A percentile compares a stretch with the other conserved stretches of the same genome.
Conservation (phyloP, 2,888 invertebrate species). For the Atethmia centrago region DNA sequence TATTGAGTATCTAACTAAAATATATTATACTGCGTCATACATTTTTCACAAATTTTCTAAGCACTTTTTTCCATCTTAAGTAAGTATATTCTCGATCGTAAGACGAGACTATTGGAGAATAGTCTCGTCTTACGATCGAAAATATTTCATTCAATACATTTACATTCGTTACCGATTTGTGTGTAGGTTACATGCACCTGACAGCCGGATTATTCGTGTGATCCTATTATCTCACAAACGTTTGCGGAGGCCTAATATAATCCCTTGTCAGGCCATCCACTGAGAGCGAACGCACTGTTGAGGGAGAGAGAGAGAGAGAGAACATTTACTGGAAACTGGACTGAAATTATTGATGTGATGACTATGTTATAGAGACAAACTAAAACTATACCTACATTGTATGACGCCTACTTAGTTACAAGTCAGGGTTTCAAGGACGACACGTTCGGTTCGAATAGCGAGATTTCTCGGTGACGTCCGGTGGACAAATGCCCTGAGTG, state of each 20-base stretch:
- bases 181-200: background rate
- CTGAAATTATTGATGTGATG: slow-evolving; percentile 12
- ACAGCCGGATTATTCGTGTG: slow-evolving; percentile 22
- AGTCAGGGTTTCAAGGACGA: background rate
- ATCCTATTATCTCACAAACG: slow-evolving; percentile 34
- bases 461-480: background rate
- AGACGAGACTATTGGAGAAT: background rate
- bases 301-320: background rate
- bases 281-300: background rate
- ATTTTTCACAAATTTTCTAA: background rate
- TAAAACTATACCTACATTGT: background rate
- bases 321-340: background rate
- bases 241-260: slow-evolving; percentile 42
- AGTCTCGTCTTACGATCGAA: too few relatives aligned
- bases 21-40: background rate
- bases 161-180: slow-evolving; percentile 15
- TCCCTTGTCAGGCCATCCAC: background rate
- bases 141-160: slow-evolving; percentile 1
- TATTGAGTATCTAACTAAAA: background rate
- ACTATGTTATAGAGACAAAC: background rate
- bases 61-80: background rate
- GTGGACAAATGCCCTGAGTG: background rate
- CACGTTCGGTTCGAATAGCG: background rate
- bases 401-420: background rate
- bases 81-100: background rate